Percentiles rank a stretch among this genome's conserved stretches.
These are phyloP conservation scores for Linnaemya tessellans DNA, from an alignment of 2,888 invertebrate genomes.

Conservation along the genomic window DNA sequence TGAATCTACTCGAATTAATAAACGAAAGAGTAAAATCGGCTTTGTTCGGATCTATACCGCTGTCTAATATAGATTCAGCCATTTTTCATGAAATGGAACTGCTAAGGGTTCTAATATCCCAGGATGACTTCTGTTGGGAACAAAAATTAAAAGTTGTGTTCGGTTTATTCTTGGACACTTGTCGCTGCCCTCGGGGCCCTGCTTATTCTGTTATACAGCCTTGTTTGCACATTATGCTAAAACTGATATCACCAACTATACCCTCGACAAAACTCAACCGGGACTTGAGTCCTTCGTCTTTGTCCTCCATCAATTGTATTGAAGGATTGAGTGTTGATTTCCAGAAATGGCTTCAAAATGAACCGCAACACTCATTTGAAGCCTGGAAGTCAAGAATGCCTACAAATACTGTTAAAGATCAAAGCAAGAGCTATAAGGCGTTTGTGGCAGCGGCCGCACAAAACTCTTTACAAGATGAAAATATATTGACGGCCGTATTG, in stretches of 20 bases:
- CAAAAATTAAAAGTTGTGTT: slow-evolving; percentile 94
- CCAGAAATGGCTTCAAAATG: slow-evolving; percentile 89
- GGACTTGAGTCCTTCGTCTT: slow-evolving; percentile 84
- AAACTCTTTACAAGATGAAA: slow-evolving; percentile 72
- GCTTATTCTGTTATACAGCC: slow-evolving; percentile 96
- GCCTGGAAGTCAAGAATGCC: slow-evolving; percentile 89
- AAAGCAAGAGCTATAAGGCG: slow-evolving; percentile 73
- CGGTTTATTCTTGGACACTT: slow-evolving; percentile 92
- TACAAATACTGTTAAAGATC: slow-evolving; percentile 76
- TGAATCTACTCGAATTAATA: slow-evolving; percentile 85
- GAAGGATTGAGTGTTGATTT: slow-evolving; percentile 89
- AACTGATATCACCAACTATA: slow-evolving; percentile 88
- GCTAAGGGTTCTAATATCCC: slow-evolving; percentile 93
- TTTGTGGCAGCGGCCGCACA: slow-evolving; percentile 64
- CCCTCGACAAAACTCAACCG: slow-evolving; percentile 85
- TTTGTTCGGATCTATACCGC: slow-evolving; percentile 89
- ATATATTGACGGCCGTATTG: slow-evolving; percentile 75
- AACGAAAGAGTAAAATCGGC: slow-evolving; percentile 93
- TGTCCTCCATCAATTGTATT: slow-evolving; percentile 85
- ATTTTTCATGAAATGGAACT: slow-evolving; percentile 95
- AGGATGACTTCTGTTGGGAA: slow-evolving; percentile 98
- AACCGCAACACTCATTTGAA: slow-evolving; percentile 87
- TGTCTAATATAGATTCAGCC: slow-evolving; percentile 88
- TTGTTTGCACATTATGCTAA: slow-evolving; percentile 95
- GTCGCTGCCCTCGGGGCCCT: slow-evolving; percentile 89